phyloP scores from a whole-genome alignment of 2,888 invertebrate species.

The Deilephila porcellus region DNA sequence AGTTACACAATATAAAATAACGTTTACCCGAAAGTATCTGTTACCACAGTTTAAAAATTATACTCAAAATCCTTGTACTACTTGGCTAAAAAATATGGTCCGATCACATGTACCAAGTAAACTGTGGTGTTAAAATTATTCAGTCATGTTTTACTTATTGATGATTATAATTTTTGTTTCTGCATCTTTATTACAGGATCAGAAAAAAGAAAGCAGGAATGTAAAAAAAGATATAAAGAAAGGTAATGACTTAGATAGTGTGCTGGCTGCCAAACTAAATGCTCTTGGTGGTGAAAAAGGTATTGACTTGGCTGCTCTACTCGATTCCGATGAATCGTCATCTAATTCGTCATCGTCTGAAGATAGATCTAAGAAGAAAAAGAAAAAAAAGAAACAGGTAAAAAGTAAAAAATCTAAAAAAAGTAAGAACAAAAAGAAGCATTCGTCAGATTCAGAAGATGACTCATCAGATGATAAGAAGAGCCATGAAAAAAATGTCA shows the following conservation, averaged over 20 bases:
- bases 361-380: conserved; percentile 54
- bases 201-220: conserved; percentile 76
- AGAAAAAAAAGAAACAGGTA: conserved; percentile 64
- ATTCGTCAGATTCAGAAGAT: conserved; percentile 41
- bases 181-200: conserved; percentile 56
- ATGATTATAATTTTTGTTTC: neutral
- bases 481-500: conserved; percentile 33
- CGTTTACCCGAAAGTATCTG: too few species aligned
- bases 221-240: conserved; percentile 78
- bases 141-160: neutral
- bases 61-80: too few species aligned
- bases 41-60: too few species aligned
- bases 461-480: conserved; percentile 39
- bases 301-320: conserved; percentile 66
- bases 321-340: conserved; percentile 68
- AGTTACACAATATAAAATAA: too few species aligned
- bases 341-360: conserved; percentile 62
- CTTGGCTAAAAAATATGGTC: too few species aligned
- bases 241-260: conserved; percentile 86
- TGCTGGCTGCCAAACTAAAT: conserved; percentile 89
- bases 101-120: neutral
- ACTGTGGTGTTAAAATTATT: neutral
- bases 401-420: conserved; percentile 59
- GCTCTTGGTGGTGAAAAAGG: conserved; percentile 82
- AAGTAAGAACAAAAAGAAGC: conserved; percentile 57